Base-by-base conservation (phyloP, 2,888 invertebrate species). In the Disparrhopalites patrizii region DNA sequence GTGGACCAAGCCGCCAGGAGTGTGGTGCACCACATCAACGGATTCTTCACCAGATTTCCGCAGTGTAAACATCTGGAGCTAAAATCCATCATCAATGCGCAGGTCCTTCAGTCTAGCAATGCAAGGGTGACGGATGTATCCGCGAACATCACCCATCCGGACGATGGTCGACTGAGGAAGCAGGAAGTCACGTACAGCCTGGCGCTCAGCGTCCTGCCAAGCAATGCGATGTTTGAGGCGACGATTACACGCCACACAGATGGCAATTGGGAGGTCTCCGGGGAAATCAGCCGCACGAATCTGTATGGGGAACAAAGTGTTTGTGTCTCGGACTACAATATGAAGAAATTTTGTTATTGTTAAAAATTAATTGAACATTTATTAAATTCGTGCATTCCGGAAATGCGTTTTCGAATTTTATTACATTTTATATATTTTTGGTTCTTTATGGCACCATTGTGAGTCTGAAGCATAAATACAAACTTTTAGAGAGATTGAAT, bases 1-100 rank as follows among this genome's bases (percentile, higher is more conserved):
- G 52, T 52, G 3, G 13, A 13, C 8, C 28, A 52, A 7, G 52
- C 28, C 1, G 86, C 87, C 0, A 77, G 80, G 1, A 84, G 83
- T 71, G 79, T 90, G 28, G 83, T 92, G 0, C 77, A 80, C 5
- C 80, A 85, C 69, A 82, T 93, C 40, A 93, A 92, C 77, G 70
- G 77, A 1, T 80, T 86, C 75, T 77, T 91, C 3, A 78, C 78
- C 25, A 80, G 81, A 1, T 84, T 86, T 77, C 57, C 56, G 7
- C 20, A 70, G 7, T 93, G 92, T 78, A 85, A 86, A 1, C 79
- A 78, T 5, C 81, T 93, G 28, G 80, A 78, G 47, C 78, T 93
- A 43, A 82, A 82, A 10, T 81, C 82, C 31, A 82, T 93, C 15
- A 76, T 85, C 47, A 85, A 87, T 75, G 89, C 89, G 0, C 84